These are phyloP conservation scores for Centruroides vittatus DNA, from an alignment of 1,140 invertebrate genomes.

Conservation along the genomic window DNA sequence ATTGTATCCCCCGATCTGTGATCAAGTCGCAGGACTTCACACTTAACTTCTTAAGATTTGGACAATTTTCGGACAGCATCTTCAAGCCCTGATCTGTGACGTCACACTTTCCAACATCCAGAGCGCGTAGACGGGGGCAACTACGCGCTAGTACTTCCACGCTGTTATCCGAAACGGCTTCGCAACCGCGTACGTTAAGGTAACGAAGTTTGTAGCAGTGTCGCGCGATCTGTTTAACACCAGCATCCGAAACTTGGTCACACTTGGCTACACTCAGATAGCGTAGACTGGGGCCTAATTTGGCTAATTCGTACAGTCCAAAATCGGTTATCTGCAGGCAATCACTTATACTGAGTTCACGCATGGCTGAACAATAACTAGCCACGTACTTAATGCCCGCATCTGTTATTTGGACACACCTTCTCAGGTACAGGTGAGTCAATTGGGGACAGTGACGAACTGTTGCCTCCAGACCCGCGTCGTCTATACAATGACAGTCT, in stretches of 20 bases:
- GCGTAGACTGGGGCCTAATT: conserved; percentile 62
- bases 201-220: conserved; percentile 80
- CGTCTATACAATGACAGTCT: conserved; percentile 66
- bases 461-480: conserved; percentile 62
- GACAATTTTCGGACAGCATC: conserved; percentile 70
- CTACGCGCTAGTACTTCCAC: conserved; percentile 64
- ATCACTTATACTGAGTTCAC: conserved; percentile 78
- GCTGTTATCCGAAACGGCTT: conserved; percentile 77
- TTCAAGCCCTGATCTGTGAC: conserved; percentile 72
- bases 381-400: conserved; percentile 62
- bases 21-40: conserved; percentile 77
- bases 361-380: conserved; percentile 63
- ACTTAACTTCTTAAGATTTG: conserved; percentile 76
- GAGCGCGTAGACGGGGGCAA: conserved; percentile 62
- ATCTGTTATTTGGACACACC: conserved; percentile 72
- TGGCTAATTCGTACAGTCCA: conserved; percentile 74
- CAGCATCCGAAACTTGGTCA: conserved; percentile 64
- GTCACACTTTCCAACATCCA: conserved; percentile 85
- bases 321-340: conserved; percentile 80
- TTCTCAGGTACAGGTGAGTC: conserved; percentile 68
- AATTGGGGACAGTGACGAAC: conserved; percentile 73
- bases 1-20: conserved; percentile 69
- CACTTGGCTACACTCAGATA: conserved; percentile 83
- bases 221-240: conserved; percentile 67
- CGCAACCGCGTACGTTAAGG: conserved; percentile 77